Evolutionary conservation across 2,888 invertebrate genomes (phyloP), one percentile per base, ranked within the genome.

Genomic region (Drosophila sordidula): DNA sequence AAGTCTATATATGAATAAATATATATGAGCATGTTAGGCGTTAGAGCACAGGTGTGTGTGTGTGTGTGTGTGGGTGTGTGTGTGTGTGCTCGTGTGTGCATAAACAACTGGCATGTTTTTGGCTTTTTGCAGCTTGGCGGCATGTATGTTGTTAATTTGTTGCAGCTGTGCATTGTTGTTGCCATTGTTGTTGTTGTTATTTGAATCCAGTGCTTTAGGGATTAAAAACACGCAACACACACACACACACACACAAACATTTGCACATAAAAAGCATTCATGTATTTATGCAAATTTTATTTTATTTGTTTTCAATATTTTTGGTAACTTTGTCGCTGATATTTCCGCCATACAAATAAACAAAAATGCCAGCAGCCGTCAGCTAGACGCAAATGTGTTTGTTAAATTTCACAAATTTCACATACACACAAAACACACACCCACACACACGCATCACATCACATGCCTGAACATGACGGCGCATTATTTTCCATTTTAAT

Each of bases 271-370:
- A 80, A 70, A 64, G 68, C 85, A 87, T 87, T 83, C 81, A 63
- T 63, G 63, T 63, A 83, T 83, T 83, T 83, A 83, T 83, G 83
- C 83, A 83, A 83, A 83, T 83, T 87, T 87, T 81, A 83, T 83
- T 83, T 87, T 87, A 87, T 83, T 83, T 87, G 83, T 85, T 83
- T 83, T 83, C 87, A 87, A 83, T 83, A 87, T 83, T 87, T 87
- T 83, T 83, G 83, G 83, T 83, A 83, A 85, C 85, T 83, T 87
- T 83, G 87, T 87, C 83, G 83, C 83, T 87, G 83, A 83, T 83
- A 83, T 83, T 83, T 87, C 83, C 83, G 87, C 87, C 77, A 82
- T 68, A 73, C 83, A 85, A 87, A 83, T 69, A 87, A 86, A 86
- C 75, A 77, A 69, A 87, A 83, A 82, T 71, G 74, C 55, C 81